phyloP scores from a whole-genome alignment of 2,797 vertebrate genomes.

The Psittacula echo region DNA sequence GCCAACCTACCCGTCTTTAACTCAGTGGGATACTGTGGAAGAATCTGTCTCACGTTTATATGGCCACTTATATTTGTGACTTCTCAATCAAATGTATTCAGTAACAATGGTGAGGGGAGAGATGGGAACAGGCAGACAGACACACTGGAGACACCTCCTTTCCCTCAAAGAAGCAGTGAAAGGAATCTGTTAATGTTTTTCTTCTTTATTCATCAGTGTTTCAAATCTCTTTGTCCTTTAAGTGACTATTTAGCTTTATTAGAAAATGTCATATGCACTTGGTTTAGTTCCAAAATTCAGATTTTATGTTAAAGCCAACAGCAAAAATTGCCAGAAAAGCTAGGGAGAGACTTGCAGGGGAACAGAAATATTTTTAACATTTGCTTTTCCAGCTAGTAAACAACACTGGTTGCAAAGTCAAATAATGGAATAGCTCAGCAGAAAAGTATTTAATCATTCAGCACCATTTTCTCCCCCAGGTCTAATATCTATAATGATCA shows the following conservation, averaged over 20 bases:
- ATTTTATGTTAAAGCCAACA: neutral
- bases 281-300: neutral
- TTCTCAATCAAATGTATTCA: neutral
- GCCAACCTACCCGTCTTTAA: neutral
- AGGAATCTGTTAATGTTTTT: constrained; percentile 11
- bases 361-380: neutral
- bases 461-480: neutral
- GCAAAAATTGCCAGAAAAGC: neutral
- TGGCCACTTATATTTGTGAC: neutral
- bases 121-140: neutral
- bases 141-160: neutral
- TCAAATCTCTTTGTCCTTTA: constrained; percentile 31
- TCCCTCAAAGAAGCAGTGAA: neutral
- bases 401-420: neutral
- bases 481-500: constrained; percentile 14
- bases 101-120: neutral
- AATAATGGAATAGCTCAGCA: neutral
- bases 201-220: neutral
- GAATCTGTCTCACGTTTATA: neutral
- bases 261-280: neutral
- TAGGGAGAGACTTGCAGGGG: neutral
- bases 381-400: neutral
- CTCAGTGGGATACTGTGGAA: neutral
- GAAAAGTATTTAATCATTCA: neutral
- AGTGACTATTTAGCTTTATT: constrained; percentile 2